Base-by-base conservation (phyloP, 2,797 vertebrate genomes). In the Atherinosoma microstoma region DNA sequence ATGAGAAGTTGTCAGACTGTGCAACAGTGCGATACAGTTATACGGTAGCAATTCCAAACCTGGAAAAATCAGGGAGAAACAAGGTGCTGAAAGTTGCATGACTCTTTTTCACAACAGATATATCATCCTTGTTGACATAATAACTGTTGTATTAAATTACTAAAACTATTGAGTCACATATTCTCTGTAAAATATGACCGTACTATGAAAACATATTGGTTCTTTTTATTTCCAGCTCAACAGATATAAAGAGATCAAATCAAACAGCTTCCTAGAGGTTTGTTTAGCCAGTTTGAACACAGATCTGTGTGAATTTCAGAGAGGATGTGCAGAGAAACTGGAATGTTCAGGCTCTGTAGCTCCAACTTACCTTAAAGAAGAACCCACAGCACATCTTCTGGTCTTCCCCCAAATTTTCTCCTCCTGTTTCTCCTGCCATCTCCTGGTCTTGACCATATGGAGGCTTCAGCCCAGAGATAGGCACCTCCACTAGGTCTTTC, bases 321-420 rank as follows among this genome's bases (percentile, higher is more conserved):
- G 29, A 32, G 9, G 34, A 56, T 69, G 53, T 34, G 61, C 6
- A 29, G n/a, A 40, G 10, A 40, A 34, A 5, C 0, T 2, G 15
- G 16, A 15, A 12, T 22, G 9, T 36, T 35, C 4, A 36, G 40
- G 2, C 12, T 57, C 3, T 76, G 20, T 32, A 35, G 36, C 56
- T 74, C 2, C 34, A n/a, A 6, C 90, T 91, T 89, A 98, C 98
- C 96, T 97, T 97, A 82, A 97, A 99, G 79, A 99, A 99, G 94
- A 99, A 99, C 53, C 98, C 98, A 91, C 98, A 99, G 92, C 97
- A 99, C 82, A 98, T 95, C 94, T 99, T 99, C 89, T 98, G 97
- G 64, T 98, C 97, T 6, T 96, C 96, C 38, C 94, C 94, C 6
- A 5, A 63, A 1, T 1, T 1, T n/a, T 92, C 96, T 83, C 83